Evolutionary conservation across 2,113 vertebrate genomes (phyloP).

Genomic region (Miniopterus natalensis): DNA sequence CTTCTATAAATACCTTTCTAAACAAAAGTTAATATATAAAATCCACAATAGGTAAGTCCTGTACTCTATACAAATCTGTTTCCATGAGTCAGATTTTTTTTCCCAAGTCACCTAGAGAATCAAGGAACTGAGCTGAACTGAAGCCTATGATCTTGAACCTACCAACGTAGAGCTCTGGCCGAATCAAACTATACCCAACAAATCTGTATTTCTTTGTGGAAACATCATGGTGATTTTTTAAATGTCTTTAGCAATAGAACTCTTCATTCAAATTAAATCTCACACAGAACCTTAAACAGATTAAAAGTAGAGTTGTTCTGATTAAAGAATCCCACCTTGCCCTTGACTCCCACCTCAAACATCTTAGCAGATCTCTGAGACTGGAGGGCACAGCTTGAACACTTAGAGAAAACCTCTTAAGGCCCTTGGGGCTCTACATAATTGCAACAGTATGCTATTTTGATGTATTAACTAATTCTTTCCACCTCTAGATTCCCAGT

Average conservation of each 20-base stretch:
- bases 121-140: neutral
- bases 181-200: neutral
- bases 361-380: neutral
- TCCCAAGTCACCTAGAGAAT: neutral
- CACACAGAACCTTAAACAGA: constrained; percentile 41
- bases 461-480: neutral
- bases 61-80: constrained; percentile 32
- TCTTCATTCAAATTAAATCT: constrained; percentile 61
- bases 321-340: neutral
- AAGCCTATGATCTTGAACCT: neutral
- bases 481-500: neutral
- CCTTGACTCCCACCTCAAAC: neutral
- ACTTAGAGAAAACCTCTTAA: neutral
- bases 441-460: neutral
- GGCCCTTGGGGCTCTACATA: neutral
- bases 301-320: neutral
- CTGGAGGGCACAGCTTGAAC: neutral
- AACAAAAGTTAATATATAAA: constrained; percentile 25
- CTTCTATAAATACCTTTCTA: constrained; percentile 35
- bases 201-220: neutral
- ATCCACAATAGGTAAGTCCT: neutral
- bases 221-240: neutral
- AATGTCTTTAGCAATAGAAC: constrained; percentile 17
- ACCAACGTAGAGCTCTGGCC: neutral
- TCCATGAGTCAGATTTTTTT: constrained; percentile 24